Conservation (phyloP, 2,113 vertebrate species). For the Cygnus atratus region DNA sequence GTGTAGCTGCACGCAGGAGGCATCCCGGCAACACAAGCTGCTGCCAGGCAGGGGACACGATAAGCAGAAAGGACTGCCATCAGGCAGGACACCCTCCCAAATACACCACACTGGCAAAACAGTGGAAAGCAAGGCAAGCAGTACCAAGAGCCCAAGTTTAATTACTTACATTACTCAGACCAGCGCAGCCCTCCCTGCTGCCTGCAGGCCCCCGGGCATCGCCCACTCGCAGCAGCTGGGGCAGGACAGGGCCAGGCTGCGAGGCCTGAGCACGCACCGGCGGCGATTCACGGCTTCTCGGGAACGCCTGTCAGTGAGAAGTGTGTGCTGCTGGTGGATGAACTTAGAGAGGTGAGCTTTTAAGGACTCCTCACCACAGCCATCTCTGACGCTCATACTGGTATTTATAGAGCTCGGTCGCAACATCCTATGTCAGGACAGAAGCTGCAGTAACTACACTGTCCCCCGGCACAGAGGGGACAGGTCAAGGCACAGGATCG, state of each 20-base stretch:
- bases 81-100: not conserved
- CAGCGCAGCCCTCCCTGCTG: not conserved
- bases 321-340: not conserved
- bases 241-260: not conserved
- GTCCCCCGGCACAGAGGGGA: not conserved
- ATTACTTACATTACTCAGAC: not conserved
- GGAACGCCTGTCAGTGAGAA: not conserved
- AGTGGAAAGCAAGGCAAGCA: not conserved
- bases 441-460: not conserved
- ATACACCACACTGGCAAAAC: not conserved
- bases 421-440: not conserved
- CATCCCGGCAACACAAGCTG: not conserved
- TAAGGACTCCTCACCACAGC: not conserved
- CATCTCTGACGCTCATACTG: not conserved
- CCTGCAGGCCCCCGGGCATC: not conserved
- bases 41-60: not conserved
- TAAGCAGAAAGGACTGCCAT: not conserved
- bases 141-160: not conserved
- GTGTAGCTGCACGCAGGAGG: not conserved
- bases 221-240: accelerated
- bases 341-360: not conserved
- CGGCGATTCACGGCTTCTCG: not conserved
- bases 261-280: not conserved
- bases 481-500: not conserved
- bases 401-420: not conserved